Percentiles rank a stretch among this genome's conserved stretches.
phyloP scores from a whole-genome alignment of 2,797 vertebrate genomes.

The Buceros bicornis region DNA sequence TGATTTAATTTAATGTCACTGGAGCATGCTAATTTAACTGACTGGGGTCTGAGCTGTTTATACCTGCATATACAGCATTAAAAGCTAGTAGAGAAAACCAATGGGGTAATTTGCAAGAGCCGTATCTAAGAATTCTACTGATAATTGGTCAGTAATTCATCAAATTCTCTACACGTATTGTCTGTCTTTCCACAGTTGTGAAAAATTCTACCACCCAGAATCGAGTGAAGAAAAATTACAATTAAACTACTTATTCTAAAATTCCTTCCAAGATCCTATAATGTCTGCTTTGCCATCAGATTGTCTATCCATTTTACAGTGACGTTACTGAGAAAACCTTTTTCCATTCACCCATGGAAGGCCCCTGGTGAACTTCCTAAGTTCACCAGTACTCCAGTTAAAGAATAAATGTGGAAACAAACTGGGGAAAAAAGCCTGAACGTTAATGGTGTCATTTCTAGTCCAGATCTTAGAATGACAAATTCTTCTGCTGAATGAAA shows the following conservation, averaged over 20 bases:
- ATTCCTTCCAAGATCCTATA: neutral
- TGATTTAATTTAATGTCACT: neutral
- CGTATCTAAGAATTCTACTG: neutral
- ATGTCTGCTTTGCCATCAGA: neutral
- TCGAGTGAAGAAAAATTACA: neutral
- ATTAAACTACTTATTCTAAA: neutral
- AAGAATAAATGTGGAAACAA: constrained; percentile 3
- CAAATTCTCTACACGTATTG: neutral
- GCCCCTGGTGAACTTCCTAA: neutral
- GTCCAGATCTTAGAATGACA: neutral
- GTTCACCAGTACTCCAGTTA: neutral
- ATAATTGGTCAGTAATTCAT: neutral
- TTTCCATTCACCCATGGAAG: neutral
- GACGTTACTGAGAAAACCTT: neutral
- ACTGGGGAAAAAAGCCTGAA: neutral
- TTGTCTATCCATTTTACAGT: neutral
- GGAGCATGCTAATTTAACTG: neutral
- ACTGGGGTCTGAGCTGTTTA: neutral
- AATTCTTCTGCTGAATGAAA: neutral
- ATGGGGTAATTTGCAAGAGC: neutral
- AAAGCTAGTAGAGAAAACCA: neutral
- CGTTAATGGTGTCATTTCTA: neutral
- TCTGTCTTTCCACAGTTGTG: neutral
- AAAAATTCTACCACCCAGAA: neutral
- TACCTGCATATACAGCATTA: neutral